A percentile compares a stretch with the other conserved stretches of the same genome.
Evolutionary conservation across 2,113 vertebrate species (phyloP).

Genomic region (Leptobrachium leishanense): DNA sequence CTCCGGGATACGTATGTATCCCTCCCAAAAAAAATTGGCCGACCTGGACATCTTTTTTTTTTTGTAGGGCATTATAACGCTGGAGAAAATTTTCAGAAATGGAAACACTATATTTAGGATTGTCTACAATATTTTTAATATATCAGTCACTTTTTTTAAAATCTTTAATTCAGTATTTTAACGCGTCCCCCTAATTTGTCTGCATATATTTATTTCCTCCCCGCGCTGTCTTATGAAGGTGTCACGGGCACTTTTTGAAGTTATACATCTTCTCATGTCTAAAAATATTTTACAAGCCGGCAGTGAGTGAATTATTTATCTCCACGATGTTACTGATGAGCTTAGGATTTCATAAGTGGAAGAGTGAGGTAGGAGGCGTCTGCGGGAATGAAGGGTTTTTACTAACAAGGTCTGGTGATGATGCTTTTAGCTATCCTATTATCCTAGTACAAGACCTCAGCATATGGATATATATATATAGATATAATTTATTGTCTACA

Average conservation of each 20-base stretch:
- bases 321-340: slow-evolving; percentile 39
- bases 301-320: slow-evolving; percentile 47
- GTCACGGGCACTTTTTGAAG: slow-evolving; percentile 46
- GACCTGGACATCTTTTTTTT: no score
- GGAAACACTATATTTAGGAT: no score
- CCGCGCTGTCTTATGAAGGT: slow-evolving; percentile 18
- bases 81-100: no score
- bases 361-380: slow-evolving; percentile 32
- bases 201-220: slow-evolving; percentile 12
- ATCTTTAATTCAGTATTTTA: background rate
- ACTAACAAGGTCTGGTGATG: slow-evolving; percentile 42
- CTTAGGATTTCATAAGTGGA: slow-evolving; percentile 40
- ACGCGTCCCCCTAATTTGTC: background rate
- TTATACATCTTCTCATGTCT: slow-evolving; percentile 44
- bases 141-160: background rate
- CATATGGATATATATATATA: no score
- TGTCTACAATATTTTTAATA: no score
- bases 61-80: no score
- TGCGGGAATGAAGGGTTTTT: slow-evolving; percentile 24
- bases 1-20: no score
- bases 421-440: background rate
- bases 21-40: no score
- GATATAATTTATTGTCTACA: no score
- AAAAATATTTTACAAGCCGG: slow-evolving; percentile 46
- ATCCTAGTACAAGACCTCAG: background rate